phyloP scores from a whole-genome alignment of 2,888 invertebrate genomes.

The Ochropacha duplaris region DNA sequence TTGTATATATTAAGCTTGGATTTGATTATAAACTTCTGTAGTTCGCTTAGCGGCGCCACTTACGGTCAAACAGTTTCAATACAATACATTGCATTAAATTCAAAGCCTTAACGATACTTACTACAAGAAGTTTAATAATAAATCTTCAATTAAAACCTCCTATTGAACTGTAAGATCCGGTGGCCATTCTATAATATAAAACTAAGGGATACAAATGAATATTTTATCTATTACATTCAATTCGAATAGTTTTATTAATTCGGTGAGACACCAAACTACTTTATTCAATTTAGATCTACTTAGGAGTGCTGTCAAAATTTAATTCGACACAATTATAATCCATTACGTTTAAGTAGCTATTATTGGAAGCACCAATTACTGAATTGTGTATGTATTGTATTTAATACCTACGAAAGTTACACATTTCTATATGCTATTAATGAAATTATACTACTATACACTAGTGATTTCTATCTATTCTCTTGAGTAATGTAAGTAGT shows the following conservation, averaged over 20 bases:
- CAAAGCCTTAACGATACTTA: neutral
- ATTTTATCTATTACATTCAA: slow-evolving; percentile 44
- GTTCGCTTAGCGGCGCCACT: slow-evolving; percentile 73
- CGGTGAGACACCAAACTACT: slow-evolving; percentile 53
- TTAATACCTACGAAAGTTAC: slow-evolving; percentile 48
- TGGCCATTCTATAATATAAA: slow-evolving; percentile 68
- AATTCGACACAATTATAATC: slow-evolving; percentile 24
- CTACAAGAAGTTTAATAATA: neutral
- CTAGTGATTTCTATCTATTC: slow-evolving; percentile 74
- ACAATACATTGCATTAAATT: slow-evolving; percentile 2
- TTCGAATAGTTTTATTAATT: slow-evolving; percentile 52
- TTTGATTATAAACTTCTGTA: slow-evolving; percentile 76
- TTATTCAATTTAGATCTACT: slow-evolving; percentile 45
- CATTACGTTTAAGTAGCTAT: slow-evolving; percentile 46
- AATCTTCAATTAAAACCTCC: slow-evolving; percentile 5
- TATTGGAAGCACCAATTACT: slow-evolving; percentile 69
- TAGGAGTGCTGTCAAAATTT: slow-evolving; percentile 41
- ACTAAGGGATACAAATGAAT: slow-evolving; percentile 23
- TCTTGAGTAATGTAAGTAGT: slow-evolving; percentile 73
- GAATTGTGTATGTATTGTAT: slow-evolving; percentile 47
- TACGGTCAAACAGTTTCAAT: slow-evolving; percentile 42
- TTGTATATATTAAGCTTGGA: slow-evolving; percentile 69
- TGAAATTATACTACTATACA: slow-evolving; percentile 59
- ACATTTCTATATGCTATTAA: slow-evolving; percentile 59
- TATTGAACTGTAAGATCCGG: slow-evolving; percentile 55